Percentiles rank a stretch among this genome's conserved stretches.
These are phyloP conservation scores for Parasteatoda tepidariorum DNA, from an alignment of 1,140 invertebrate species.

Conservation along the genomic window DNA sequence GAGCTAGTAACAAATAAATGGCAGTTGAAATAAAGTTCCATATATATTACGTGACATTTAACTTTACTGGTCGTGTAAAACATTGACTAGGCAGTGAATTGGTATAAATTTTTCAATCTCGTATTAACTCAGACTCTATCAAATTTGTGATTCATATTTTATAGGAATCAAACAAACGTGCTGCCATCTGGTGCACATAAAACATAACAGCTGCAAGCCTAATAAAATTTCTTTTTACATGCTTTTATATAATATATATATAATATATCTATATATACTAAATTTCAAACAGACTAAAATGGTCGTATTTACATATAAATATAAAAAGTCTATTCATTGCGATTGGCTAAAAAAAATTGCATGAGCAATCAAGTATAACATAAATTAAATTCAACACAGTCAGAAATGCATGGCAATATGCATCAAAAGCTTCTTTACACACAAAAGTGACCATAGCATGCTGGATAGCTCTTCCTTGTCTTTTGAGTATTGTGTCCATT, in stretches of 20 bases:
- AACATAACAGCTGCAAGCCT: constrained; percentile 50
- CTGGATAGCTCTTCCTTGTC: neutral
- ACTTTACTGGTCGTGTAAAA: constrained; percentile 55
- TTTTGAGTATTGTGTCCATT: neutral
- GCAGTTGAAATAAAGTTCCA: constrained; percentile 21
- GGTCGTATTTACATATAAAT: constrained; percentile 58
- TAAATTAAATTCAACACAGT: neutral
- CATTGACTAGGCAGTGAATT: constrained; percentile 60
- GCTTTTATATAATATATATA: constrained; percentile 37
- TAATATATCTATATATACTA: constrained; percentile 59
- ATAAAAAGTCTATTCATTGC: constrained; percentile 57
- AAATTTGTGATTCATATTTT: neutral
- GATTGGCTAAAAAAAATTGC: constrained; percentile 44
- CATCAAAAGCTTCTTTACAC: neutral
- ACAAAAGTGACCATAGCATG: neutral
- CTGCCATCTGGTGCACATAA: constrained; percentile 30
- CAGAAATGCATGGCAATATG: neutral
- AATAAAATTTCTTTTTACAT: constrained; percentile 33
- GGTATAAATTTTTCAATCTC: constrained; percentile 52
- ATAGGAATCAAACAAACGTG: constrained; percentile 15
- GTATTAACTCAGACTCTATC: neutral
- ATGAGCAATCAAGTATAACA: constrained; percentile 42
- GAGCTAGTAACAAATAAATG: constrained; percentile 40
- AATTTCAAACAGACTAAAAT: constrained; percentile 58
- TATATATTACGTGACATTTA: constrained; percentile 27